Conservation (phyloP, 2,113 vertebrate species). For the Pollachius pollachius region DNA sequence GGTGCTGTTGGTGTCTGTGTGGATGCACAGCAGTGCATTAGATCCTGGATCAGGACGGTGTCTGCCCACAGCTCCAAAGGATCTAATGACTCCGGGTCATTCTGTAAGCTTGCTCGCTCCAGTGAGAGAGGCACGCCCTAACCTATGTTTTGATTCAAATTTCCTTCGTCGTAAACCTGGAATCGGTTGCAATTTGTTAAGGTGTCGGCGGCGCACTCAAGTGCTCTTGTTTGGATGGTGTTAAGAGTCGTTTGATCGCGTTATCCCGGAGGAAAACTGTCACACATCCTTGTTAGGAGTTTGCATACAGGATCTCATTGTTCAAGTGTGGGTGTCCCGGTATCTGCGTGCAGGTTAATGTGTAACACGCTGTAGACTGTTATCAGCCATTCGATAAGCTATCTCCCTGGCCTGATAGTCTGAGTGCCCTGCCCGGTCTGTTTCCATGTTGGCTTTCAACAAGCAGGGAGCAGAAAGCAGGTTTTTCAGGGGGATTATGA, state of each 20-base stretch:
- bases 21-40: slow-evolving; percentile 49
- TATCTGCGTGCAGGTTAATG: slow-evolving; percentile 59
- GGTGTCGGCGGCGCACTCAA: no score
- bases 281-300: background rate
- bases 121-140: background rate
- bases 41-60: slow-evolving; percentile 18
- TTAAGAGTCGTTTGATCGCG: no score
- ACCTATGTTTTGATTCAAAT: no score
- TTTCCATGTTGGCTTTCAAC: slow-evolving; percentile 31
- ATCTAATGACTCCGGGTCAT: slow-evolving; percentile 53
- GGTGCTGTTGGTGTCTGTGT: slow-evolving; percentile 41
- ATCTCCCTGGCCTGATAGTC: slow-evolving; percentile 51
- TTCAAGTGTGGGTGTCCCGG: slow-evolving; percentile 27
- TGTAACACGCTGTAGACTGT: slow-evolving; percentile 50
- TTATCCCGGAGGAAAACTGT: background rate
- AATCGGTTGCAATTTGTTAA: no score
- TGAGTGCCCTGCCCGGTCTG: slow-evolving; percentile 38
- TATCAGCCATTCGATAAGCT: slow-evolving; percentile 54
- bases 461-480: background rate
- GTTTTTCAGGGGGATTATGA: slow-evolving; percentile 22
- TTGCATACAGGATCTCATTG: background rate
- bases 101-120: slow-evolving; percentile 38
- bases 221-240: no score
- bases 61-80: slow-evolving; percentile 47
- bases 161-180: no score